Evolutionary conservation across 1,140 invertebrate species (phyloP).

Genomic region (Lethocerus indicus): DNA sequence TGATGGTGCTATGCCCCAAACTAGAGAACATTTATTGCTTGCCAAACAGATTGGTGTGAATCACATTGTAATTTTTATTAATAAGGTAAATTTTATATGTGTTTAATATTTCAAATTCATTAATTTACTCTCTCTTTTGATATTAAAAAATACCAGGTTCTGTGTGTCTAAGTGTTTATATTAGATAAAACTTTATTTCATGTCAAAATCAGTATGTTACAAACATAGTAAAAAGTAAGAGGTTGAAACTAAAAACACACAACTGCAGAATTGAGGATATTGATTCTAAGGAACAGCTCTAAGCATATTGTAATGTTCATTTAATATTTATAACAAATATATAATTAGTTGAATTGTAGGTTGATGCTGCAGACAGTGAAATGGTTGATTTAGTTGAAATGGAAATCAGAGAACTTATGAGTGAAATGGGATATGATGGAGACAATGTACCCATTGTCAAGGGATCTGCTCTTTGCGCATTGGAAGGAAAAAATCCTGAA

Average conservation of each 20-base stretch:
- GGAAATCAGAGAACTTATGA: constrained; percentile 86
- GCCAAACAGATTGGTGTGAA: constrained; percentile 81
- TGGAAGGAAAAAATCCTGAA: constrained; percentile 52
- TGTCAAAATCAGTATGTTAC: neutral
- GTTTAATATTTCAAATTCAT: neutral
- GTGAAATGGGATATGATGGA: constrained; percentile 86
- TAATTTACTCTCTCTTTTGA: too few relatives aligned
- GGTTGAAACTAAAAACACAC: neutral
- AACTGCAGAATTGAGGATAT: too few relatives aligned
- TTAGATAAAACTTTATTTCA: too few relatives aligned
- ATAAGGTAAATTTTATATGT: constrained; percentile 66
- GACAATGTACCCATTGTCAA: constrained; percentile 70
- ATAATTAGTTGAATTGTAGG: constrained; percentile 36
- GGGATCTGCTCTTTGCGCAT: constrained; percentile 80
- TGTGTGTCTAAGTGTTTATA: too few relatives aligned
- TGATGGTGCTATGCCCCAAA: constrained; percentile 98
- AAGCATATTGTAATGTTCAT: neutral
- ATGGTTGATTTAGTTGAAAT: constrained; percentile 97
- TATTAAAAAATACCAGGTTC: too few relatives aligned
- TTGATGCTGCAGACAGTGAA: constrained; percentile 89
- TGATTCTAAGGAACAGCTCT: too few relatives aligned
- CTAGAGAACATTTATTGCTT: constrained; percentile 90
- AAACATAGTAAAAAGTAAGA: neutral
- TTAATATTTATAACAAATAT: neutral
- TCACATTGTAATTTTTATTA: constrained; percentile 63